phyloP scores from a whole-genome alignment of 2,888 invertebrate species.

The Volucella inflata region DNA sequence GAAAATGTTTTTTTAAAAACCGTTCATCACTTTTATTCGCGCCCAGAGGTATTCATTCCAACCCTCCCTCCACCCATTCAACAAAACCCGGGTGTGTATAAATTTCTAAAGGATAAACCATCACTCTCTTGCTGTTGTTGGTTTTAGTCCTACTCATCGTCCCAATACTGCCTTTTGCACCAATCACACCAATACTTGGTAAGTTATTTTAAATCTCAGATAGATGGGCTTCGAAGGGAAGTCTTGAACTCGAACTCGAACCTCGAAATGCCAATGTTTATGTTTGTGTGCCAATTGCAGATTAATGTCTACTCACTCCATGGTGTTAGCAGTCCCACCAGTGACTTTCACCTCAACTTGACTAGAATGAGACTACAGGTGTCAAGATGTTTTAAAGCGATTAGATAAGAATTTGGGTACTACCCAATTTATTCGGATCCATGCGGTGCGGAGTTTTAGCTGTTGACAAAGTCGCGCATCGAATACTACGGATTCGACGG shows the following conservation, averaged over 20 bases:
- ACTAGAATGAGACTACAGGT: constrained; percentile 79
- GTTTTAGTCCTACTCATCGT: constrained; percentile 27
- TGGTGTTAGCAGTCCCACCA: background rate
- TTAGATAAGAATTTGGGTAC: constrained; percentile 82
- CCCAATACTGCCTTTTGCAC: constrained; percentile 38
- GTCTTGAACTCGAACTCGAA: constrained; percentile 6
- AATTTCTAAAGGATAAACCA: constrained; percentile 70
- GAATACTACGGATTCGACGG: constrained; percentile 20
- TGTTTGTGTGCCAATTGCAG: constrained; percentile 82
- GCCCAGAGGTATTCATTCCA: constrained; percentile 35
- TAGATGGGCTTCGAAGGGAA: constrained; percentile 48
- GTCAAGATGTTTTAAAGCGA: constrained; percentile 82
- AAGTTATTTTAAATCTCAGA: constrained; percentile 72
- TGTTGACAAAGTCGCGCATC: constrained; percentile 19
- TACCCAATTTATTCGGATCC: too few relatives aligned
- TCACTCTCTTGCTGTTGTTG: constrained; percentile 29
- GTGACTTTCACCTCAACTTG: background rate
- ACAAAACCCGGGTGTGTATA: constrained; percentile 50
- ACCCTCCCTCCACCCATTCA: background rate
- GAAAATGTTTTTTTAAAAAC: constrained; percentile 77
- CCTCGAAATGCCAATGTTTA: constrained; percentile 43
- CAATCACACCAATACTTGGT: constrained; percentile 42
- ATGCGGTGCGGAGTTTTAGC: constrained; percentile 27
- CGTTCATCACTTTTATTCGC: constrained; percentile 77
- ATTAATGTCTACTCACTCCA: constrained; percentile 80